Conservation (phyloP, 1,140 invertebrate genomes). For the Ceratina australensis region DNA sequence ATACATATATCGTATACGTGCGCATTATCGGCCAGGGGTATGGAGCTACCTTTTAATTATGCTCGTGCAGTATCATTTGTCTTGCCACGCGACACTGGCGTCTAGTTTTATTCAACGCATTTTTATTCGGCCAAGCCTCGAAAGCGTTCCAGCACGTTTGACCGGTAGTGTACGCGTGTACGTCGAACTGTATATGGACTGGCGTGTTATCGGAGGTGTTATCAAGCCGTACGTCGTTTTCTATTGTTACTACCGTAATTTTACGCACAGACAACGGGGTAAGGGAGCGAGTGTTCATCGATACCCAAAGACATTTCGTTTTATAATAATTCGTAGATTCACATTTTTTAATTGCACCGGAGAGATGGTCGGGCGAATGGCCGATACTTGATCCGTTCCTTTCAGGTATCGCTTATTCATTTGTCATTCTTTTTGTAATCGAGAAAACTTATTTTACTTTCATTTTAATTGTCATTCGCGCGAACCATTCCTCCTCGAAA, state of each 20-base stretch:
- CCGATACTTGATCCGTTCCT: background rate
- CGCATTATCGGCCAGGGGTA: too few species aligned
- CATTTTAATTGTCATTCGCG: too few species aligned
- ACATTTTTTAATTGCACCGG: background rate
- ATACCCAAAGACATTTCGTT: slow-evolving; percentile 31
- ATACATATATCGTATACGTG: background rate
- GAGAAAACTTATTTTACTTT: too few species aligned
- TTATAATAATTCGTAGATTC: too few species aligned
- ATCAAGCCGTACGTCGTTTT: background rate
- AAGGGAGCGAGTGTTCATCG: too few species aligned
- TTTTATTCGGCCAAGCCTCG: too few species aligned
- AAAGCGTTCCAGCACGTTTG: too few species aligned
- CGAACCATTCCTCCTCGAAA: background rate
- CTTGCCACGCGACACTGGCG: background rate
- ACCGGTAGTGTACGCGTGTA: background rate
- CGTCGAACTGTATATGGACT: background rate
- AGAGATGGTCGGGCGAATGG: slow-evolving; percentile 5
- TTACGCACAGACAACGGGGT: background rate
- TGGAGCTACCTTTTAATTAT: too few species aligned
- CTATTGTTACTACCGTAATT: slow-evolving; percentile 14
- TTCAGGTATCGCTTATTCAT: background rate
- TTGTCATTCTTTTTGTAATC: background rate
- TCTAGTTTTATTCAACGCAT: too few species aligned
- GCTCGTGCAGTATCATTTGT: too few species aligned
- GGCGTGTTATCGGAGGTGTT: too few species aligned